Percentiles rank a stretch among this genome's conserved stretches.
Evolutionary conservation across 2,113 vertebrate species (phyloP).

Genomic region (Tupaia tana): DNA sequence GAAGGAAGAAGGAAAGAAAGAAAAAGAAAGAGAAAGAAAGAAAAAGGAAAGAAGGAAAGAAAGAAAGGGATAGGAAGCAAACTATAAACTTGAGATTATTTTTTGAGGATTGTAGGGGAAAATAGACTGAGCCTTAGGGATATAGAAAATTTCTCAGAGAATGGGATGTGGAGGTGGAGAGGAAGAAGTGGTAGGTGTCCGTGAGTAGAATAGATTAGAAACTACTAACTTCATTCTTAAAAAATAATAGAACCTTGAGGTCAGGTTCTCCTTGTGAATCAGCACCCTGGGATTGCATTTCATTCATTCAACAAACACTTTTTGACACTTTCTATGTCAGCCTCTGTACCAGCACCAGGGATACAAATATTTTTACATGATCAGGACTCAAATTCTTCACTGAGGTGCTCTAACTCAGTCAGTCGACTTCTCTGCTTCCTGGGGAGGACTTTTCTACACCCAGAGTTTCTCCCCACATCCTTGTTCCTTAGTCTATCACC

Average conservation of each 20-base stretch:
- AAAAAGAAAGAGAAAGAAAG: background rate
- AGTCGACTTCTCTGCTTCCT: background rate
- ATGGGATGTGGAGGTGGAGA: background rate
- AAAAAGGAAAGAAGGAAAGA: background rate
- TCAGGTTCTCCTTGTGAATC: background rate
- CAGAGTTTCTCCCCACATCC: background rate
- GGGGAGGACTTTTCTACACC: background rate
- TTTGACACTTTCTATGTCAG: background rate
- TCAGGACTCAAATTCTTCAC: background rate
- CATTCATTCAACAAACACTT: background rate
- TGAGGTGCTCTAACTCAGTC: background rate
- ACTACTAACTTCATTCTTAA: background rate
- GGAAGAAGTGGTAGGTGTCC: background rate
- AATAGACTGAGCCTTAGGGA: background rate
- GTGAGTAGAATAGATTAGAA: background rate
- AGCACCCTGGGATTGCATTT: background rate
- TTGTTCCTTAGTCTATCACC: background rate
- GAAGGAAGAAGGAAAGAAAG: rapidly evolving
- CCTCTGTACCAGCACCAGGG: background rate
- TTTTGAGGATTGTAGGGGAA: background rate
- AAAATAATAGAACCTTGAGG: background rate
- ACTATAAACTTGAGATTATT: background rate
- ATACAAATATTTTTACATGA: background rate
- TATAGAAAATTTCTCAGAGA: background rate
- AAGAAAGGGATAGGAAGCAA: background rate